Evolutionary conservation across 2,797 vertebrate species (phyloP), one percentile per base, ranked within the genome.

Genomic region (Varecia variegata): DNA sequence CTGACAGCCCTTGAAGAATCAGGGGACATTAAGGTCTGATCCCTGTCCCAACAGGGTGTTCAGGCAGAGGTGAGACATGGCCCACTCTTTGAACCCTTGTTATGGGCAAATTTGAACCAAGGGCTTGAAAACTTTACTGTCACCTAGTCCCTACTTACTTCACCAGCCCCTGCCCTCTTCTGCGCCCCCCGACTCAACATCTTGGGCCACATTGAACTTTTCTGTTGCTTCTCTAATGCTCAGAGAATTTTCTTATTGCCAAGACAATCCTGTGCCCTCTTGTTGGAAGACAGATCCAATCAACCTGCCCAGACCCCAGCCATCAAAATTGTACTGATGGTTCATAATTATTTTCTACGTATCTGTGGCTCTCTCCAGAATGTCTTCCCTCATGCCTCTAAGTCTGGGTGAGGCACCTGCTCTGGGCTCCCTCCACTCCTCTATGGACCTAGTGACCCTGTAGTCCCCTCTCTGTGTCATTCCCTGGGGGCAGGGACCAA

Each of bases 171-270:
- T 58, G 11, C 4, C 25, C 12, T 77, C 23, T 76, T 27, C 18
- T 62, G 7, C 0, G 35, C 1, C 18, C 32, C 0, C 4, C 2
- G 7, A 30, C 84, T 93, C 21, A 11, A n/a, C 0, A 12, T 67
- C 54, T 67, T 68, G 88, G 60, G 30, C 7, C 76, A 79, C 5
- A 7, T 0, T 23, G 21, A 79, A 43, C 2, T 12, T 38, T 52
- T 50, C 38, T 18, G 14, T 50, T 50, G 17, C 3, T 65, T 7
- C 27, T 77, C 60, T 56, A 60, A 60, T 1, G 3, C 13, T 45
- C 45, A 12, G 1, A 25, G 65, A 23, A 21, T 45, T 21, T 65
- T 76, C 9, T 84, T 35, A 58, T 17, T 30, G 6, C 15, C 21
- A 27, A 0, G 0, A 1, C 47, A 71, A 23, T 4, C 35, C 45